Conservation (phyloP, 2,888 invertebrate genomes). For the Metallyticus violacea region DNA sequence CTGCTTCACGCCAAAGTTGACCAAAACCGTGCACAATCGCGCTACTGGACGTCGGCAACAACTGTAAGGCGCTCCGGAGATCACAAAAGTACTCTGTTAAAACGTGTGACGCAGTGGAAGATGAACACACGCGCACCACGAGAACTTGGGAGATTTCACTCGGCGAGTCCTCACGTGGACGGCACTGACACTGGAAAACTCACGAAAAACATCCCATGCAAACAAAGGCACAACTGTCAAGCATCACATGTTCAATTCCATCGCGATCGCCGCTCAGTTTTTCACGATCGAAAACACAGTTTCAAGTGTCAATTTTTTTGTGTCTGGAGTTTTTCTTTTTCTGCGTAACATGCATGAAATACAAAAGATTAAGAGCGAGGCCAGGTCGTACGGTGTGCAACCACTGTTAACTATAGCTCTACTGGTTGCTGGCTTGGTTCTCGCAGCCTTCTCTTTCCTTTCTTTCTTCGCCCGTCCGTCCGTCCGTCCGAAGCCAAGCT, state of each 20-base stretch:
- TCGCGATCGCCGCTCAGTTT: not conserved
- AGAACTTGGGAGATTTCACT: not conserved
- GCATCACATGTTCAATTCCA: not conserved
- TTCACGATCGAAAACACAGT: not conserved
- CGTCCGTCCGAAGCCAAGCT: conserved; percentile 7
- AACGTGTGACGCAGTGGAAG: not conserved
- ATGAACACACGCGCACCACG: not conserved
- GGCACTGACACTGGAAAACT: not conserved
- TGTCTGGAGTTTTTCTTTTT: not conserved
- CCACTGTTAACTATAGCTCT: conserved; percentile 26
- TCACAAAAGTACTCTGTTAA: too few relatives aligned
- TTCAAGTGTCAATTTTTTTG: not conserved
- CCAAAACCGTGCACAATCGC: not conserved
- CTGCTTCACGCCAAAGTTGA: not conserved
- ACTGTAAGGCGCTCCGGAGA: not conserved
- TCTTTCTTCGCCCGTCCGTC: not conserved
- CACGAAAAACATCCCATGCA: not conserved
- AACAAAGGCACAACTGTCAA: not conserved
- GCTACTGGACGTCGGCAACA: not conserved
- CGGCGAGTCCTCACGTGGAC: not conserved
- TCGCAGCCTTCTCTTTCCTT: not conserved
- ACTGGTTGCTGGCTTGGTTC: conserved; percentile 3
- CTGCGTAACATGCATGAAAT: not conserved
- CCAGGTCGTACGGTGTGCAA: not conserved
- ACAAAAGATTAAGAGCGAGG: not conserved